Evolutionary conservation across 35 echinoderm and acorn worm genomes (phyloP).

Genomic region (Diadema setosum): DNA sequence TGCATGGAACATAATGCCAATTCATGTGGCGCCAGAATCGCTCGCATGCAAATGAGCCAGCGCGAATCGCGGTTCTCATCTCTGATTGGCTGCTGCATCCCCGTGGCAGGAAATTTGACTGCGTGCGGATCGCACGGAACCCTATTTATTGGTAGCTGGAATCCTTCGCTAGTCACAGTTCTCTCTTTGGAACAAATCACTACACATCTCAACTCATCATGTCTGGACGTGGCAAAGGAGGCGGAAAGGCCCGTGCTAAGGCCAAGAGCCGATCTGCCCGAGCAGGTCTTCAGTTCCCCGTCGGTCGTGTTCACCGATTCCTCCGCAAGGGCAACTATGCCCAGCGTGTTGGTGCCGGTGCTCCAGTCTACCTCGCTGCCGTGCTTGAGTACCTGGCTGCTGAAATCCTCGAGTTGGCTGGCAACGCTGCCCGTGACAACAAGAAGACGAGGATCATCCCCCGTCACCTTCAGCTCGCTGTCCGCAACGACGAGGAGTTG

Average conservation of each 20-base stretch:
- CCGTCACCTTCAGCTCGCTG: conserved; percentile 76
- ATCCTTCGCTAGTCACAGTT: too few species aligned
- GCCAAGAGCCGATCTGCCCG: conserved; percentile 45
- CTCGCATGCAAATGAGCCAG: too few species aligned
- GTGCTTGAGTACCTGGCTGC: conserved; percentile 81
- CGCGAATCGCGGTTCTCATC: too few species aligned
- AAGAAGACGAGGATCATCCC: conserved; percentile 85
- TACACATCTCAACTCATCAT: not conserved
- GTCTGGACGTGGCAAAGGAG: conserved; percentile 72
- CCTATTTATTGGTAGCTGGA: too few species aligned
- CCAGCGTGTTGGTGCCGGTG: conserved; percentile 46
- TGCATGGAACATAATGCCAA: too few species aligned
- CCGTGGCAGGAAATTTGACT: too few species aligned
- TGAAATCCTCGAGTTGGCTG: conserved; percentile 87
- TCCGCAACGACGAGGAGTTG: conserved; percentile 91
- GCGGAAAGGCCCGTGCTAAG: conserved; percentile 17
- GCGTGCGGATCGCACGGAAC: too few species aligned
- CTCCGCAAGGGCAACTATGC: conserved; percentile 67
- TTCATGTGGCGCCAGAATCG: too few species aligned
- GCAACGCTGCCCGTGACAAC: conserved; percentile 91
- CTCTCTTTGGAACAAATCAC: too few species aligned
- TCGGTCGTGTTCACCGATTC: too few species aligned
- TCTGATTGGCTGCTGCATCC: too few species aligned
- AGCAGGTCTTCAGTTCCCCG: conserved; percentile 71
- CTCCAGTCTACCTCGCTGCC: conserved; percentile 73